Base-by-base conservation (phyloP, 2,113 vertebrate genomes). In the Ameiurus melas region DNA sequence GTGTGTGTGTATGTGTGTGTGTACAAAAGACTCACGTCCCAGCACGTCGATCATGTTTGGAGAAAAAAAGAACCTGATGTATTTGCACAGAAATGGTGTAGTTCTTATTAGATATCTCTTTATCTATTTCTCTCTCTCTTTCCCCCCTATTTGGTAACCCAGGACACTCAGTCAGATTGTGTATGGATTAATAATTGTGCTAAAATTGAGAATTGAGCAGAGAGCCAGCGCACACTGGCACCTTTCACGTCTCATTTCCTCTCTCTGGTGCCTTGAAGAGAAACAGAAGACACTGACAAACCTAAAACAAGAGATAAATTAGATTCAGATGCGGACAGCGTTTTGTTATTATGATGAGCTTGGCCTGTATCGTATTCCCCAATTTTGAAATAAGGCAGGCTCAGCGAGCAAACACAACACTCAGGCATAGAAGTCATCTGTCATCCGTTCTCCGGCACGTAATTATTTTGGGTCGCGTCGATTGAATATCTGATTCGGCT, bases 401-500 rank as follows among this genome's bases (percentile, higher is more conserved):
- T 60, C 70, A 81, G 85, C 79, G 57, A 57, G 81, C 86, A 85
- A 86, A 70, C 39, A 77, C 73, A 83, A 85, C 80, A 89, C 90
- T 89, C 51, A 78, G 85, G 73, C 81, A 88, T 86, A 86, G 85
- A 91, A 90, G 92, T 87, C 89, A 91, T 94, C 93, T 94, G 92
- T 94, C 94, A 93, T 92, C 94, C 94, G 84, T 94, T 94, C 92
- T 91, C 95, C 94, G 92, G 93, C 93, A 90, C 92, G 91, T 96
- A 96, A 96, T 96, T 95, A 96, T 96, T 95, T 95, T 91, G 91
- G 93, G 93, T 94, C 92, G 88, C 94, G 94, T 94, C 95, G 96
- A 97, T 94, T 95, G 94, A 95, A 96, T 94, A 96, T 96, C 95
- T 96, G 94, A 97, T 96, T 96, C 94, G 93, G 93, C 93, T 97